These are phyloP conservation scores for Podilymbus podiceps DNA, from an alignment of 2,113 vertebrate genomes.

Conservation along the genomic window DNA sequence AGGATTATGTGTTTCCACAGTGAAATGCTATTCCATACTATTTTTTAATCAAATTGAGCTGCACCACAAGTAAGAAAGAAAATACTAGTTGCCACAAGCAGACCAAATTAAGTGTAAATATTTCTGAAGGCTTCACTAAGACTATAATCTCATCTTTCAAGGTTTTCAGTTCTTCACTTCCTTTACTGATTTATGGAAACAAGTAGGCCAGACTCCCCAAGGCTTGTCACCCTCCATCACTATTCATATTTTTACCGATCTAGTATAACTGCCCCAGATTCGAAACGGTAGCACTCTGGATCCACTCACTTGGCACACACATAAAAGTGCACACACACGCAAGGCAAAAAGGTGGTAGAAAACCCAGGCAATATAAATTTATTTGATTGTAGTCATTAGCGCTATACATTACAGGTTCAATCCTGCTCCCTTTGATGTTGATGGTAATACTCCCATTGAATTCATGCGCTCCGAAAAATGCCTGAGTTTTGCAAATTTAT, in stretches of 20 bases:
- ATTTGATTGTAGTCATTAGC: conserved; percentile 21
- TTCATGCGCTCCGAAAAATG: conserved; percentile 8
- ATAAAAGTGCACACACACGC: not conserved
- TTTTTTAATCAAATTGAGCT: not conserved
- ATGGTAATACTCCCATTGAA: not conserved
- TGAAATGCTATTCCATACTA: not conserved
- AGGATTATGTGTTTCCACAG: not conserved
- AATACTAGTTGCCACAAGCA: not conserved
- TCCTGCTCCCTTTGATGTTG: conserved; percentile 43
- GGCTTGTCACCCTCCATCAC: not conserved
- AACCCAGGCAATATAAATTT: not conserved
- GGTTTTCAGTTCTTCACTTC: not conserved
- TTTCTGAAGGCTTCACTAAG: not conserved
- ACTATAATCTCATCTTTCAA: not conserved
- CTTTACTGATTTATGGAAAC: not conserved
- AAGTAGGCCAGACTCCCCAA: not conserved
- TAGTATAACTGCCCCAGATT: not conserved
- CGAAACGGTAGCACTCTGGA: not conserved
- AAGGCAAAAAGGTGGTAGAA: not conserved
- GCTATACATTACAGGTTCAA: not conserved
- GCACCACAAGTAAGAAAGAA: not conserved
- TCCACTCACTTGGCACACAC: not conserved
- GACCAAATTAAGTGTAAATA: not conserved
- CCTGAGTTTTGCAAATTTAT: conserved; percentile 30
- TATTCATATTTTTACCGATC: not conserved